These are phyloP conservation scores for Artibeus jamaicensis DNA, from an alignment of 2,797 vertebrate genomes.

Conservation along the genomic window DNA sequence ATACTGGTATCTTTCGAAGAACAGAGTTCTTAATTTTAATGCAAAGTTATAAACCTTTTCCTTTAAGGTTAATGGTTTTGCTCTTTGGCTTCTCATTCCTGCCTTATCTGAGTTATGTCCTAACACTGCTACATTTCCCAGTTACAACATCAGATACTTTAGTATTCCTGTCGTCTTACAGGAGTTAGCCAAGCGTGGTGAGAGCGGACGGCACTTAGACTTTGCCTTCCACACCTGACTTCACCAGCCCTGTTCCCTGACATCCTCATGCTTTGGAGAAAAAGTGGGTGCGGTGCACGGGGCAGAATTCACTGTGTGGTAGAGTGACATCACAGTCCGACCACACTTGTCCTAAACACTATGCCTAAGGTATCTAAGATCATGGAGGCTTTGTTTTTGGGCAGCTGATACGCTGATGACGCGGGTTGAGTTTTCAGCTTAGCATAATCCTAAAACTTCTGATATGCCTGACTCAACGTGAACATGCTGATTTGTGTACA, in stretches of 20 bases:
- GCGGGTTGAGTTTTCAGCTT: neutral
- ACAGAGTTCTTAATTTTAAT: neutral
- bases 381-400: neutral
- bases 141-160: neutral
- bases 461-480: neutral
- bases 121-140: neutral
- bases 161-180: neutral
- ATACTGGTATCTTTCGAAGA: neutral
- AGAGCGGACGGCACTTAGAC: neutral
- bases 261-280: neutral
- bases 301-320: neutral
- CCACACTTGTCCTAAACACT: neutral
- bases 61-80: slow-evolving; percentile 1
- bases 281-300: fast-evolving
- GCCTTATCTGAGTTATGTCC: neutral
- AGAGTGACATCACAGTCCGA: neutral
- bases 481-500: slow-evolving; percentile 1
- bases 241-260: neutral
- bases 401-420: neutral
- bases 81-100: neutral
- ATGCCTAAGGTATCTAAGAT: neutral
- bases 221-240: neutral
- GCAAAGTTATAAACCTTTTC: neutral
- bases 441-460: neutral
- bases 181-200: neutral